Conservation (phyloP, 2,797 vertebrate species). For the Peromyscus melanophrys region DNA sequence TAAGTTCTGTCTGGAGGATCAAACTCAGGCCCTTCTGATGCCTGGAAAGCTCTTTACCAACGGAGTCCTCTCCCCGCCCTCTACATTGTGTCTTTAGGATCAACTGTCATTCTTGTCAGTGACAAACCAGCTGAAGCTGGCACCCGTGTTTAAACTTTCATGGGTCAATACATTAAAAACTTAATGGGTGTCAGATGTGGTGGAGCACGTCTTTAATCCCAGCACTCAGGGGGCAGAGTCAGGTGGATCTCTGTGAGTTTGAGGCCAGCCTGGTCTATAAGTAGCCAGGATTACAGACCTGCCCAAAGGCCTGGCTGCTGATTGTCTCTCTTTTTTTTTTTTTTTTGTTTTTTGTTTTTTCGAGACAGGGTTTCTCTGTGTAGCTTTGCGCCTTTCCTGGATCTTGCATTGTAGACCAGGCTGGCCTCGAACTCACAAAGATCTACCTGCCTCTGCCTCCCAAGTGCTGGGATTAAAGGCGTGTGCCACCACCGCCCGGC, state of each 20-base stretch:
- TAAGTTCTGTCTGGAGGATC: not conserved
- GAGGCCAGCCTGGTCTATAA: not conserved
- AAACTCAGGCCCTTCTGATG: not conserved
- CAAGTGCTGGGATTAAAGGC: not conserved
- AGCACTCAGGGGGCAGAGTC: not conserved
- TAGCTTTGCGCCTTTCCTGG: not conserved
- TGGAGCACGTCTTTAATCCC: not conserved
- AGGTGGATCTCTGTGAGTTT: not conserved
- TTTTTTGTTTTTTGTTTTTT: not conserved
- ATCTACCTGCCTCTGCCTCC: not conserved
- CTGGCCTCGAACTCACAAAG: not conserved
- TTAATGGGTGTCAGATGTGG: not conserved
- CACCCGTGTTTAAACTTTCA: slow-evolving; percentile 24
- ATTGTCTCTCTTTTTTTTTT: too few relatives aligned
- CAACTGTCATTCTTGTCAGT: not conserved
- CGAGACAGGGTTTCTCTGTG: not conserved
- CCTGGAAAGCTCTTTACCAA: not conserved
- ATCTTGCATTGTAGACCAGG: not conserved
- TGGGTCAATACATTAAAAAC: slow-evolving; percentile 4
- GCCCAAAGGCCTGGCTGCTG: too few relatives aligned
- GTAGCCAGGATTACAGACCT: too few relatives aligned
- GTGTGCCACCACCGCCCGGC: not conserved
- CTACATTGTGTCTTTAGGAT: slow-evolving; percentile 19
- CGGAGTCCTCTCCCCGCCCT: not conserved
- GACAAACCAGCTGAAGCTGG: not conserved